These are phyloP conservation scores for Chaetura pelagica DNA, from an alignment of 2,113 vertebrate genomes.

Conservation along the genomic window DNA sequence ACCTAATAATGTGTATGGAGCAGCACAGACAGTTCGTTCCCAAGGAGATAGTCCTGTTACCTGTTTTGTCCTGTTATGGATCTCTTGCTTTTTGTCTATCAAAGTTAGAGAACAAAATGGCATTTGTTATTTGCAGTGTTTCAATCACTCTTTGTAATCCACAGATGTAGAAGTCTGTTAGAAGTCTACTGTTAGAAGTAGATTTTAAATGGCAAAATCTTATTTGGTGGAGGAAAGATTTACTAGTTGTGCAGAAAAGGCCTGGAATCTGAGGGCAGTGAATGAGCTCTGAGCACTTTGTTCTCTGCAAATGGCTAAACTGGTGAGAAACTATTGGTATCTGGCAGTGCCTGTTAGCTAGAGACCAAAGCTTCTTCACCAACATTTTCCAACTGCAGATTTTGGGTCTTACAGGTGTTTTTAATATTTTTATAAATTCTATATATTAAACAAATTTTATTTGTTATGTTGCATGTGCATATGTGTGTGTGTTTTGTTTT, in stretches of 20 bases:
- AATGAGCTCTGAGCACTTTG: background rate
- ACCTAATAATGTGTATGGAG: background rate
- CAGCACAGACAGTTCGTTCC: background rate
- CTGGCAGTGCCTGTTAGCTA: background rate
- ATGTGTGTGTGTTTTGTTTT: background rate
- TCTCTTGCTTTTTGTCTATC: background rate
- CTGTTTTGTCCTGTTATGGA: background rate
- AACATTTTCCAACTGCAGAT: background rate
- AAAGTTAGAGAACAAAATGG: background rate
- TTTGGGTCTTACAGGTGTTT: background rate
- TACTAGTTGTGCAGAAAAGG: background rate
- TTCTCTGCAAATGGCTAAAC: background rate
- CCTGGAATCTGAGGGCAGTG: constrained; percentile 19
- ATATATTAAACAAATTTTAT: background rate
- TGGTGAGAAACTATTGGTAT: background rate
- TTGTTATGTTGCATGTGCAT: background rate
- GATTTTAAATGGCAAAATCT: background rate
- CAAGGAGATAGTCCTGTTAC: background rate
- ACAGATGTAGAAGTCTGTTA: background rate
- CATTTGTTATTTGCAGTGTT: background rate
- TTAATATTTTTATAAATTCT: too few species aligned
- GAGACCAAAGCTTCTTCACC: background rate
- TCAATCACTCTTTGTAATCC: background rate
- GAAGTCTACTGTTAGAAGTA: background rate
- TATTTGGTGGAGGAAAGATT: constrained; percentile 13